A percentile compares a stretch with the other conserved stretches of the same genome.
phyloP scores from a whole-genome alignment of 2,888 invertebrate genomes.

The Aporophyla lueneburgensis region DNA sequence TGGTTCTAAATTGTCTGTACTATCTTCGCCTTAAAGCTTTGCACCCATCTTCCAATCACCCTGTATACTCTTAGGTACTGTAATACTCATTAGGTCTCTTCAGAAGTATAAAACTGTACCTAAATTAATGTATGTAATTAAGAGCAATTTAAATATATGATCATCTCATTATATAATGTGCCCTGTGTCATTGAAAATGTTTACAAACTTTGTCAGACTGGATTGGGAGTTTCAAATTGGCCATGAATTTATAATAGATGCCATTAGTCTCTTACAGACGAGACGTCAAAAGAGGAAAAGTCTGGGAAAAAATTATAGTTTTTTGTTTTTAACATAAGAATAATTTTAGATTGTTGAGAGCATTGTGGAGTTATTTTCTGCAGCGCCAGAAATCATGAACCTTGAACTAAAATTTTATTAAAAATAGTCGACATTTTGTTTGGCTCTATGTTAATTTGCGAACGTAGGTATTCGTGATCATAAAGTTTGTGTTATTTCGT shows the following conservation, averaged over 20 bases:
- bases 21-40: no score
- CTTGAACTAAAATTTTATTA: constrained; percentile 48
- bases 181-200: constrained; percentile 37
- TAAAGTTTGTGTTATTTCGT: constrained; percentile 44
- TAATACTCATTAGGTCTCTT: background rate
- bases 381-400: constrained; percentile 41
- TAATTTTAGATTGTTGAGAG: constrained; percentile 40
- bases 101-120: background rate
- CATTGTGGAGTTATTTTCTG: constrained; percentile 42
- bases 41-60: no score
- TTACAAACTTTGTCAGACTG: constrained; percentile 44
- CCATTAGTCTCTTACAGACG: constrained; percentile 51
- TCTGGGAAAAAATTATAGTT: constrained; percentile 21
- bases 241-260: constrained; percentile 53
- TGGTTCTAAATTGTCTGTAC: no score
- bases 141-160: constrained; percentile 27
- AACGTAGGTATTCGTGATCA: constrained; percentile 32
- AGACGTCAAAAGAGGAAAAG: constrained; percentile 34
- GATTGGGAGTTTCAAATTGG: constrained; percentile 38
- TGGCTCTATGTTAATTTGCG: constrained; percentile 35
- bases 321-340: constrained; percentile 26
- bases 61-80: background rate
- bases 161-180: constrained; percentile 8
- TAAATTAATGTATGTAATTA: constrained; percentile 13
- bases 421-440: constrained; percentile 46